These are phyloP conservation scores for Agonum fuliginosum DNA, from an alignment of 2,888 invertebrate species.

Conservation along the genomic window DNA sequence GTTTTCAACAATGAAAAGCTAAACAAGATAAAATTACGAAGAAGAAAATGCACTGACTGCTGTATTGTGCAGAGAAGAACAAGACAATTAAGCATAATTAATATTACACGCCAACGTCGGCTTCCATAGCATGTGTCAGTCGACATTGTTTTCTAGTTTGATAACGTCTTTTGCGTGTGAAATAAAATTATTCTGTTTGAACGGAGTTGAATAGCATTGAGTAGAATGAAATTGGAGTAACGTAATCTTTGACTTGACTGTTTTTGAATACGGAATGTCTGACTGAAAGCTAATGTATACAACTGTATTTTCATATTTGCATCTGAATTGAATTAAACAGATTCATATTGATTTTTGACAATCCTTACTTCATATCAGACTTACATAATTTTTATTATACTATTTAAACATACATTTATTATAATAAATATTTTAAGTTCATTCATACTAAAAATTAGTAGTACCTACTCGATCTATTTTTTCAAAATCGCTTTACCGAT, in stretches of 20 bases:
- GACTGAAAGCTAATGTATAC: background rate
- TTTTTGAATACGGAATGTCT: background rate
- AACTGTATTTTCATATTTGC: background rate
- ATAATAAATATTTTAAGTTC: no score
- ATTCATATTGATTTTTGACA: background rate
- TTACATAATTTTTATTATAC: background rate
- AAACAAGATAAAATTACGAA: conserved; percentile 1
- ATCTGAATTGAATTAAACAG: background rate
- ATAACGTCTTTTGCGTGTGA: background rate
- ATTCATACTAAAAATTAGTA: no score
- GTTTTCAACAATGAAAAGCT: conserved; percentile 19
- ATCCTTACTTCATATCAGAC: background rate
- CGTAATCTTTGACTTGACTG: background rate
- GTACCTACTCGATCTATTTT: no score
- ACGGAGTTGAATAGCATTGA: background rate
- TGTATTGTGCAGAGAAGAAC: conserved; percentile 4
- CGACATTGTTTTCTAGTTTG: background rate
- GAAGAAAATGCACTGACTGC: conserved; percentile 20
- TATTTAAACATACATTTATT: no score
- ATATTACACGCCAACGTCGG: conserved; percentile 18
- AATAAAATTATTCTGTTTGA: background rate
- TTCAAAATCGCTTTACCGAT: no score
- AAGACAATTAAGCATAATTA: conserved; percentile 26
- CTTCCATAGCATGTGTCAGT: background rate
- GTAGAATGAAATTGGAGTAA: background rate